These are phyloP conservation scores for Xenopus tropicalis DNA, from an alignment of 2,113 vertebrate genomes.

Conservation along the genomic window UCB_Xtro_10.0 CM004444.2:97305501-97306000, in stretches of 20 bases:
- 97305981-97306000: no score
- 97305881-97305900: no score
- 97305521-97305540: conserved; percentile 7
- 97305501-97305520: conserved; percentile 8
- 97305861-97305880: no score
- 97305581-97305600: conserved; percentile 24
- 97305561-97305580: background rate
- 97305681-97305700: conserved; percentile 43
- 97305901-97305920: no score
- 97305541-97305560: conserved; percentile 2
- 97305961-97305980: no score
- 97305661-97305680: conserved; percentile 31
- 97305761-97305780: no score
- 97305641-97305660: conserved; percentile 41
- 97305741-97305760: background rate
- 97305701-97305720: conserved; percentile 23
- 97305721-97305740: background rate
- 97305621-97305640: conserved; percentile 44
- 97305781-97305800: no score
- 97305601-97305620: conserved; percentile 29
- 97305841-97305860: no score
- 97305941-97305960: no score
- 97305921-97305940: no score
- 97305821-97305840: no score
- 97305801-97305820: no score